These are phyloP conservation scores for Ectropis crepuscularia DNA, from an alignment of 2,888 invertebrate genomes.

Conservation along the genomic window DNA sequence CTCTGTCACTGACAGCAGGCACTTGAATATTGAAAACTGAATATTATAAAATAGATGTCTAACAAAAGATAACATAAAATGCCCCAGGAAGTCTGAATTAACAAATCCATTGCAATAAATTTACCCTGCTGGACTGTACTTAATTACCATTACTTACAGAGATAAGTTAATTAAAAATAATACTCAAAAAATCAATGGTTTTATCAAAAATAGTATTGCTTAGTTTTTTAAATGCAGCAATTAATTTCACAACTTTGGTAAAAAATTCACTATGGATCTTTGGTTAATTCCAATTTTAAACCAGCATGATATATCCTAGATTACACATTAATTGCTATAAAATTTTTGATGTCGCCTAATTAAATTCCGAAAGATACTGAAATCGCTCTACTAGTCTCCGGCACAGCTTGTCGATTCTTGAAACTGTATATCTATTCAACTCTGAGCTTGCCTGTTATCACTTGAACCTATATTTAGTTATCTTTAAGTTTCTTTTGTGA, in stretches of 20 bases:
- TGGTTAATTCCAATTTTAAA: conserved; percentile 50
- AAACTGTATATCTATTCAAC: no score
- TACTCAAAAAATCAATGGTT: conserved; percentile 34
- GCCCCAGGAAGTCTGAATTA: no score
- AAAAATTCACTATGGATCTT: conserved; percentile 55
- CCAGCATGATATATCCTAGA: conserved; percentile 31
- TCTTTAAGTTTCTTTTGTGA: no score
- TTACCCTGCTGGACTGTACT: conserved; percentile 16
- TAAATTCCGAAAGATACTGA: no score
- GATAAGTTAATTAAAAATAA: conserved; percentile 22
- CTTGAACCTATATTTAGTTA: no score
- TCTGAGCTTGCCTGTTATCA: no score
- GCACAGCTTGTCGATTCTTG: no score
- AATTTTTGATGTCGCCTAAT: neutral
- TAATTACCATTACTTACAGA: conserved; percentile 12
- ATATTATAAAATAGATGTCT: no score
- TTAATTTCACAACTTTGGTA: conserved; percentile 57
- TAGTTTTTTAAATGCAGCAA: conserved; percentile 39
- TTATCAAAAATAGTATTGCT: conserved; percentile 57
- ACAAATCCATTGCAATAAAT: neutral
- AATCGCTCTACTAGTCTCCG: no score
- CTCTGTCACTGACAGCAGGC: no score
- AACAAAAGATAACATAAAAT: no score
- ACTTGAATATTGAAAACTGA: no score
- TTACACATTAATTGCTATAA: neutral